Base-by-base conservation (phyloP, 2,888 invertebrate species). In the Sesamia inferens region DNA sequence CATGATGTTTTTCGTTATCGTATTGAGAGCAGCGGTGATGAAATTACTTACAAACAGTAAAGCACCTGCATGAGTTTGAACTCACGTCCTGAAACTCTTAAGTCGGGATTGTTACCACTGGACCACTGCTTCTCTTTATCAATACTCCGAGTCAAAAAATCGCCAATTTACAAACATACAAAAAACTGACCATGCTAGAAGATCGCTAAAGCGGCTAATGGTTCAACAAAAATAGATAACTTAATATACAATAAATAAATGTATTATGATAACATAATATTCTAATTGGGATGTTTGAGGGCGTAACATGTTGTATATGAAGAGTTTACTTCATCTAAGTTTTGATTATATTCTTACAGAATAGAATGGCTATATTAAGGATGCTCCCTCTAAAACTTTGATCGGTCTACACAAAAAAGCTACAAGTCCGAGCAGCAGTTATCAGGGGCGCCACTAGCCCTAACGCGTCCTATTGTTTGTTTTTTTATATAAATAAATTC, bases 401-500 rank as follows among this genome's bases (percentile, higher is more conserved):
- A 54, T 4, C 87, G 83, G 86, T 90, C 94, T 94, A 77, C 80
- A 72, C 78, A 79, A 86, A 89, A 90, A 91, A 89, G n/a, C 86
- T 86, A 89, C 87, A 85, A 89, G 89, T 89, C 90, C 74, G 87
- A 91, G 88, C 88, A 88, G 90, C 91, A 90, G 90, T 92, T 92
- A 92, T 90, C 89, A 91, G 90, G 92, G 92, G 92, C 90, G 89
- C 90, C 88, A 88, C 88, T 88, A 86, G 92, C 92, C 91, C 91
- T 90, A 89, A 89, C 88, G 85, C 82, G 82, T 75, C 83, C 93
- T 90, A 93, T 95, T 96, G 95, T 95, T 95, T 95, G 91, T 95
- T 90, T 95, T 94, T 95, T 95, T 93, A 90, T 89, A 92, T 92
- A 94, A 94, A 95, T 95, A 95, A 96, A 96, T 96, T 95, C 95